These are phyloP conservation scores for Bradypodion pumilum DNA, from an alignment of 2,797 vertebrate genomes.

Conservation along the genomic window DNA sequence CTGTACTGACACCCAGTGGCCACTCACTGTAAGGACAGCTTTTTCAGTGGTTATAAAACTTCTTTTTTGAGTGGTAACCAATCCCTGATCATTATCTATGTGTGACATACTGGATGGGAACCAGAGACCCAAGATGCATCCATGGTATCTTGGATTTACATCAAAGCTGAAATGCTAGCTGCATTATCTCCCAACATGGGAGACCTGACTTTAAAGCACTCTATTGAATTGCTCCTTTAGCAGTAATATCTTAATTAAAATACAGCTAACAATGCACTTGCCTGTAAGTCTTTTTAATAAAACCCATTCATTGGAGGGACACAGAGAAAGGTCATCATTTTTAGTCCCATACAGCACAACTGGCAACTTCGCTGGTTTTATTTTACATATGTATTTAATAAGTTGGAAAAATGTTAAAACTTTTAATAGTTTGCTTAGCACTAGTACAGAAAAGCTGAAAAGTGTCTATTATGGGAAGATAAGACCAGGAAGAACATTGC, in stretches of 20 bases:
- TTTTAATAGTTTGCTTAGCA: neutral
- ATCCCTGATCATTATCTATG: constrained; percentile 46
- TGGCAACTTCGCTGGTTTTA: neutral
- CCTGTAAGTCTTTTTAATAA: constrained; percentile 43
- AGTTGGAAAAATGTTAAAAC: neutral
- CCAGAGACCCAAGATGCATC: constrained; percentile 48
- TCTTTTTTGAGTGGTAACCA: constrained; percentile 38
- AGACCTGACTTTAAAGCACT: constrained; percentile 40
- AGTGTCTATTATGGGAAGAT: constrained; percentile 3
- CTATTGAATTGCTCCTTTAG: constrained; percentile 35
- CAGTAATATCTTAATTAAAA: constrained; percentile 46
- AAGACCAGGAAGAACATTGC: too few species aligned
- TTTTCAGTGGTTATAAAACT: neutral
- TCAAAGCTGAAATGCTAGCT: constrained; percentile 44
- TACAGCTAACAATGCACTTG: constrained; percentile 28
- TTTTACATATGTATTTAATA: neutral
- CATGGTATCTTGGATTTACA: constrained; percentile 50
- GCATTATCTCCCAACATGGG: constrained; percentile 35
- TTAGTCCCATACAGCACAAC: neutral
- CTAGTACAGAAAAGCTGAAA: neutral
- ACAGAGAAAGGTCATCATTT: neutral
- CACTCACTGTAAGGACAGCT: neutral
- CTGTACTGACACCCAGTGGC: constrained; percentile 63
- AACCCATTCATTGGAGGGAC: constrained; percentile 18
- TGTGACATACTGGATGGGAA: constrained; percentile 54